phyloP scores from a whole-genome alignment of 2,797 vertebrate genomes.

The Saxicola maurus region DNA sequence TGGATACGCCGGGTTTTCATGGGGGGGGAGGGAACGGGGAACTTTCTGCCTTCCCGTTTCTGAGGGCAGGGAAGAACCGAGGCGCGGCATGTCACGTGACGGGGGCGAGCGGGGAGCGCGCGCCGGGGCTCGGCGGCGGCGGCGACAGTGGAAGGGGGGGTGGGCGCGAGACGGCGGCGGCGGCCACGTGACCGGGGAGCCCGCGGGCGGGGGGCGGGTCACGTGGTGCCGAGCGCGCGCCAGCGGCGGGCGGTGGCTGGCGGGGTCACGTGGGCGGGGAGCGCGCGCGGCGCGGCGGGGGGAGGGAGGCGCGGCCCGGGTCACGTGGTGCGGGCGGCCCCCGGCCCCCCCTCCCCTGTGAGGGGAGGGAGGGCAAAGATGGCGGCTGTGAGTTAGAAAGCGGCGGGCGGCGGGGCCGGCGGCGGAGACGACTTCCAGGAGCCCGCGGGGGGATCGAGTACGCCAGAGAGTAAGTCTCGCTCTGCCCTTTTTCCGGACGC shows the following conservation, averaged over 20 bases:
- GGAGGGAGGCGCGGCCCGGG: not conserved
- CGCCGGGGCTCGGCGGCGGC: not conserved
- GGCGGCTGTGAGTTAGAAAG: constrained; percentile 88
- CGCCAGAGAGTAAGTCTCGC: too few species aligned
- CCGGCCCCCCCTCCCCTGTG: not conserved
- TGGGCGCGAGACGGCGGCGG: not conserved
- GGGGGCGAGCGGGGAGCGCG: not conserved
- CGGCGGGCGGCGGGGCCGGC: constrained; percentile 71
- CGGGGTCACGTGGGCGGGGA: not conserved
- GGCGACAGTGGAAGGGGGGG: not conserved
- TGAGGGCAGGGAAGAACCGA: not conserved
- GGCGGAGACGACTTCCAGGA: constrained; percentile 56
- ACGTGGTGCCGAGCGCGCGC: not conserved
- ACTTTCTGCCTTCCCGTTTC: too few species aligned
- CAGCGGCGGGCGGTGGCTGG: not conserved
- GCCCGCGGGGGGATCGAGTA: not conserved
- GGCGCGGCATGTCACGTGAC: not conserved
- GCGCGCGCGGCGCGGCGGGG: not conserved
- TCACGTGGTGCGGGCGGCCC: constrained; percentile 70
- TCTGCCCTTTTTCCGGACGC: too few species aligned
- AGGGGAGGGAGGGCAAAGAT: constrained; percentile 84
- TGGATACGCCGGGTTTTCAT: not conserved
- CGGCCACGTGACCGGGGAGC: not conserved
- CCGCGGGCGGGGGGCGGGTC: not conserved
- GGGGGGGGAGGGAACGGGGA: not conserved